Base-by-base conservation (phyloP, 2,113 vertebrate genomes). In the Ibidorhyncha struthersii region DNA sequence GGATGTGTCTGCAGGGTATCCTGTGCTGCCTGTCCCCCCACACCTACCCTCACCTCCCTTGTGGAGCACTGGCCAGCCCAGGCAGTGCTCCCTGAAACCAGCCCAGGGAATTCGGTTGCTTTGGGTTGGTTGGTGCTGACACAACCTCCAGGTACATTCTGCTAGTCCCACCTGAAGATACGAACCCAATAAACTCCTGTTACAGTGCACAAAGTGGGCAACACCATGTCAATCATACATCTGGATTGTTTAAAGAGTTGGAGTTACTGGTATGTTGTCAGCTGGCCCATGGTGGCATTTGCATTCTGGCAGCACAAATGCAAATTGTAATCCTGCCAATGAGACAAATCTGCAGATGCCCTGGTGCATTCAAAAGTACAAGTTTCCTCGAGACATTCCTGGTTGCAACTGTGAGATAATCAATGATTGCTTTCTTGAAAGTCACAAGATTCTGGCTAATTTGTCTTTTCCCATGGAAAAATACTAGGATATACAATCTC, bases 401-500 rank as follows among this genome's bases (percentile, higher is more conserved):
- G 21, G 34, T 88, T 82, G 78, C 38, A 43, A 11, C 43, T 27
- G 17, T 0, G 0, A 81, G 17, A 41, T 70, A 79, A 66, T 43
- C 32, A 25, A 38, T 16, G n/a, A 67, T 27, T 0, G 2, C 34
- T 59, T 70, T 53, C 40, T 47, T 50, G 62, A 73, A 94, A 89
- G 45, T 67, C 74, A 20, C 26, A 62, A 69, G 62, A 43, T 86
- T 89, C 49, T 71, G 53, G 9, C 40, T 69, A 25, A 89, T 66
- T 71, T 62, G 38, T 45, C 26, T 91, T 91, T 89, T 86, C 38
- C 29, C 34, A 30, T 77, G 86, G 94, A 94, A 96, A 92, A 92
- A 73, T 86, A 89, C 81, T 70, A 58, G 56, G 87, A 76, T 58
- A 83, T 50, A 12, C 30, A 82, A 91, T 86, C 79, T 85, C 4